These are phyloP conservation scores for Pollenia amentaria DNA, from an alignment of 2,888 invertebrate species.

Conservation along the genomic window DNA sequence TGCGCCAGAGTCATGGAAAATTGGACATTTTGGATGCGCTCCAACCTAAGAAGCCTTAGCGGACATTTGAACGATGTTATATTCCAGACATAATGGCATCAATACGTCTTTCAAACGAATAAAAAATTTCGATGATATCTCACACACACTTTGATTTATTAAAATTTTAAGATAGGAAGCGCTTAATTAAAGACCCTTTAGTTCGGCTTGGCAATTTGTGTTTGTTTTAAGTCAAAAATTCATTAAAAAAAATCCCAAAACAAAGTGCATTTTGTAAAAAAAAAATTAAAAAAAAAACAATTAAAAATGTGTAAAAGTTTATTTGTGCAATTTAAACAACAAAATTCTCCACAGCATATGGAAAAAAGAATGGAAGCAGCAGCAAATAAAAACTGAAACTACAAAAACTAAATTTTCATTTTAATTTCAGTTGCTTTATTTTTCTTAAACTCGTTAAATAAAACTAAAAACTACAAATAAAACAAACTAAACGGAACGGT, in stretches of 20 bases:
- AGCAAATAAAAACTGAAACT: slow-evolving; percentile 63
- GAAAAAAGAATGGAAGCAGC: slow-evolving; percentile 27
- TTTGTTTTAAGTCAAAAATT: slow-evolving; percentile 46
- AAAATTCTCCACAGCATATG: slow-evolving; percentile 43
- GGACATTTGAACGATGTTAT: too few species aligned
- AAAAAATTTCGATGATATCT: too few species aligned
- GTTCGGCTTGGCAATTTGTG: slow-evolving; percentile 14
- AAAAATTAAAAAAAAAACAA: slow-evolving; percentile 45
- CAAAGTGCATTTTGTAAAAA: slow-evolving; percentile 60
- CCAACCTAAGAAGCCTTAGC: too few species aligned
- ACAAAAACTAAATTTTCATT: slow-evolving; percentile 43
- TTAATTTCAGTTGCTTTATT: not conserved
- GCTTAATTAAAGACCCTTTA: too few species aligned
- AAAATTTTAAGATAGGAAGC: too few species aligned
- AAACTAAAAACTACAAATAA: slow-evolving; percentile 33
- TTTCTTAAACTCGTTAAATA: slow-evolving; percentile 12
- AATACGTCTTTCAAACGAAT: too few species aligned
- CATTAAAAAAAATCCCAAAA: slow-evolving; percentile 64
- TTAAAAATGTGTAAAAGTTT: slow-evolving; percentile 67
- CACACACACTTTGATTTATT: too few species aligned
- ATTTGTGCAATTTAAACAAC: slow-evolving; percentile 65
- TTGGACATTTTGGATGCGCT: too few species aligned
- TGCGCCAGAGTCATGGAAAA: too few species aligned
- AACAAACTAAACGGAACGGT: slow-evolving; percentile 63
- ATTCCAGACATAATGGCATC: too few species aligned